A percentile compares a stretch with the other conserved stretches of the same genome.
phyloP scores from a whole-genome alignment of 2,888 invertebrate genomes.

The Creontiades dilutus region DNA sequence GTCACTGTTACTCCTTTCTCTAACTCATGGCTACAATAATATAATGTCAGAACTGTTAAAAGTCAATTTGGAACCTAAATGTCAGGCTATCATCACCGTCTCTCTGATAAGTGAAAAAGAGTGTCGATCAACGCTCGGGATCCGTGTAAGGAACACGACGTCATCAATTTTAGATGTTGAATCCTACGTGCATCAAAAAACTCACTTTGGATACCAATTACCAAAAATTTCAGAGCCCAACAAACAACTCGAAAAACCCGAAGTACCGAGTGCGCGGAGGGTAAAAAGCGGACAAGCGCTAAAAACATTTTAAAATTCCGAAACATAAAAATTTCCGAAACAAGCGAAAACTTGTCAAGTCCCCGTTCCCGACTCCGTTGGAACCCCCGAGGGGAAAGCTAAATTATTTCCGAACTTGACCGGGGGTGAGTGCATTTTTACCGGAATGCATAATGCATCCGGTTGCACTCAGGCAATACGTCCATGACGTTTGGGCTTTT shows the following conservation, averaged over 20 bases:
- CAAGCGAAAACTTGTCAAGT: slow-evolving; percentile 54
- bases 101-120: neutral
- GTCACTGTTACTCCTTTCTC: no score
- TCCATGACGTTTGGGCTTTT: slow-evolving; percentile 53
- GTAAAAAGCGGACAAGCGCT: slow-evolving; percentile 21
- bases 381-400: neutral
- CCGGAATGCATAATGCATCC: slow-evolving; percentile 67
- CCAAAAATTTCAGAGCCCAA: neutral
- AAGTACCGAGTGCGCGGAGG: neutral
- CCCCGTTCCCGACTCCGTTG: neutral
- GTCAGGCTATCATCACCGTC: neutral
- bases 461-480: slow-evolving; percentile 56
- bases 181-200: neutral
- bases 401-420: slow-evolving; percentile 62
- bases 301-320: slow-evolving; percentile 56
- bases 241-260: slow-evolving; percentile 26
- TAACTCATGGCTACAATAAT: no score
- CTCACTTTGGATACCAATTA: slow-evolving; percentile 27
- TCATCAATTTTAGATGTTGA: neutral
- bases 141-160: neutral
- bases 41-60: no score
- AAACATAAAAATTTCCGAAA: slow-evolving; percentile 37
- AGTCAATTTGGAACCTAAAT: no score
- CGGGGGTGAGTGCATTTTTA: slow-evolving; percentile 65
- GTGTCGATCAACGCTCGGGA: neutral